Percentiles rank a stretch among this genome's conserved stretches.
Evolutionary conservation across 2,113 vertebrate genomes (phyloP).

Genomic region (Corythornis madagascariensis): DNA sequence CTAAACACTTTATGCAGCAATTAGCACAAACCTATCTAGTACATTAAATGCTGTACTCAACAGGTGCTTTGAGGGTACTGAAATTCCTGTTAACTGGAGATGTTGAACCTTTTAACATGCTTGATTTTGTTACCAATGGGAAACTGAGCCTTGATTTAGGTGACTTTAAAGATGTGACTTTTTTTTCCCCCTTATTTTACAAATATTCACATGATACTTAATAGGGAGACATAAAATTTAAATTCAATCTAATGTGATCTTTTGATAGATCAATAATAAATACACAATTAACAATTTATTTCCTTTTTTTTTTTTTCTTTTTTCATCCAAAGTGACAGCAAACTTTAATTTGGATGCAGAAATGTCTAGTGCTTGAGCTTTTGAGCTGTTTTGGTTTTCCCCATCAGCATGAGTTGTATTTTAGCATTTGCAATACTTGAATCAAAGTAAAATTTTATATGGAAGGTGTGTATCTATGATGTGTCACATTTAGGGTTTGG

Average conservation of each 20-base stretch:
- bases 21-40: background rate
- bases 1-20: background rate
- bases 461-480: background rate
- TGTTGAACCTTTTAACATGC: rapidly evolving
- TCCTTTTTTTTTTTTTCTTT: background rate
- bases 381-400: background rate
- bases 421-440: background rate
- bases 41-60: background rate
- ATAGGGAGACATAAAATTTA: background rate
- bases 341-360: conserved; percentile 30
- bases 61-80: background rate
- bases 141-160: background rate
- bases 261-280: background rate
- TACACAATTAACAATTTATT: background rate
- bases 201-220: background rate
- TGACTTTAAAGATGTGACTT: background rate
- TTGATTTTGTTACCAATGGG: background rate
- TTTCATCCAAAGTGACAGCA: background rate
- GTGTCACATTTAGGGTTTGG: background rate
- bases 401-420: background rate
- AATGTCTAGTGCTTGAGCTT: background rate
- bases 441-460: conserved; percentile 34
- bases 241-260: background rate
- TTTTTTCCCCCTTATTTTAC: background rate
- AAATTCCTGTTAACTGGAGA: background rate